Percentiles rank a stretch among this genome's conserved stretches.
Conservation (phyloP, 2,113 vertebrate genomes). For the Hemiprocne comata region DNA sequence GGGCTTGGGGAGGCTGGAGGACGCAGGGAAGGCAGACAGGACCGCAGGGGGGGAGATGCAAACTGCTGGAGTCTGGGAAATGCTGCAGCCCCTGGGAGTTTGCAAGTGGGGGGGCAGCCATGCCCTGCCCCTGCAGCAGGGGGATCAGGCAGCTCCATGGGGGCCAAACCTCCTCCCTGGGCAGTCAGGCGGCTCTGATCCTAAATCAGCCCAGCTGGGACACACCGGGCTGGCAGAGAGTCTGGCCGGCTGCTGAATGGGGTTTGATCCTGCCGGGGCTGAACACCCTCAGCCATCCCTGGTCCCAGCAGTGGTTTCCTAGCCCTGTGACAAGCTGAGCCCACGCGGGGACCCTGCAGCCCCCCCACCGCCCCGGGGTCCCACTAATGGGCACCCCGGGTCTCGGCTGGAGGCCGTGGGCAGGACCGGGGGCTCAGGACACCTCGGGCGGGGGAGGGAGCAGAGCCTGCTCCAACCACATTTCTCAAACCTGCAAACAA, state of each 20-base stretch:
- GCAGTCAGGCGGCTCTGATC: neutral
- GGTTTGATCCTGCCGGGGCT: neutral
- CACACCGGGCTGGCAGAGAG: neutral
- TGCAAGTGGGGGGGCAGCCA: neutral
- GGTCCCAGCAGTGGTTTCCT: neutral
- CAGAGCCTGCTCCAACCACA: neutral
- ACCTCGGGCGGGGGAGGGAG: no score
- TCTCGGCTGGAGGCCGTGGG: neutral
- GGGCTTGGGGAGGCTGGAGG: neutral
- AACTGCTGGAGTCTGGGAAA: neutral
- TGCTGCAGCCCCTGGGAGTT: neutral
- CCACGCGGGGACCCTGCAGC: neutral
- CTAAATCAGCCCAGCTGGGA: neutral
- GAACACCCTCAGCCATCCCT: neutral
- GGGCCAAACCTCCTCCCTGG: neutral
- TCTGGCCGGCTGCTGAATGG: neutral
- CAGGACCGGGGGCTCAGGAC: neutral
- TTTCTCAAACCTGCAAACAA: neutral
- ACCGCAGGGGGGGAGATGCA: neutral
- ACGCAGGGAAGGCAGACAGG: neutral
- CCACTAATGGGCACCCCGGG: neutral
- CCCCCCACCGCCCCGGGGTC: neutral
- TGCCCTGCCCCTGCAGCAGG: neutral
- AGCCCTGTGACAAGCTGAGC: neutral
- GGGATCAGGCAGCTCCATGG: fast-evolving